These are phyloP conservation scores for Bimastos eiseni DNA, from an alignment of 2,888 invertebrate species.

Conservation along the genomic window DNA sequence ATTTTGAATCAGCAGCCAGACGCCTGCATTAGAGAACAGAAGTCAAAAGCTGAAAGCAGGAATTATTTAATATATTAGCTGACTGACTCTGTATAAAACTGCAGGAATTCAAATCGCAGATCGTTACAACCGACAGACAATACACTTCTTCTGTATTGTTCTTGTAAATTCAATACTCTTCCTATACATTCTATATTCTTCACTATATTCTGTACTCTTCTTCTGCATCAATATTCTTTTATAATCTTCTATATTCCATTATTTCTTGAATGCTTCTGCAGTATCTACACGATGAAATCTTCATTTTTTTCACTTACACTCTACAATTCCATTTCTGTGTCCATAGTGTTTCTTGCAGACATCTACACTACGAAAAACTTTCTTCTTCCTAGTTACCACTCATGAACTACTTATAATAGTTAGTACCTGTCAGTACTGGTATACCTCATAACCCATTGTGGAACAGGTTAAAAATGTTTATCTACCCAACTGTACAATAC, in stretches of 20 bases:
- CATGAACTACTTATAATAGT: not conserved
- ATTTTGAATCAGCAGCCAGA: too few species aligned
- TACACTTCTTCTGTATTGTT: not conserved
- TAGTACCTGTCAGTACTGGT: not conserved
- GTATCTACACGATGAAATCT: not conserved
- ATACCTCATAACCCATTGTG: not conserved
- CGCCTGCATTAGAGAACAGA: too few species aligned
- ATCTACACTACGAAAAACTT: not conserved
- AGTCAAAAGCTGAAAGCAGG: too few species aligned
- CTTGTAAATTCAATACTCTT: not conserved
- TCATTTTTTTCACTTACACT: not conserved
- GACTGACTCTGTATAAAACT: not conserved
- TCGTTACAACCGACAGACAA: not conserved
- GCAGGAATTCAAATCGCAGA: not conserved
- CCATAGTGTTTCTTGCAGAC: not conserved
- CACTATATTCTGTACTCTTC: not conserved
- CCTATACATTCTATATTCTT: not conserved
- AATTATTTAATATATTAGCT: too few species aligned
- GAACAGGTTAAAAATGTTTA: not conserved
- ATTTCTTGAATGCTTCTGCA: not conserved
- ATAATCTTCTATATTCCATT: not conserved
- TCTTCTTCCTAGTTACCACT: not conserved
- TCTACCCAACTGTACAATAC: slow-evolving; percentile 2
- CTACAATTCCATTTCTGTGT: not conserved
- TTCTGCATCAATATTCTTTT: not conserved